Conservation (phyloP, 2,888 invertebrate genomes). For the Lysandra bellargus region DNA sequence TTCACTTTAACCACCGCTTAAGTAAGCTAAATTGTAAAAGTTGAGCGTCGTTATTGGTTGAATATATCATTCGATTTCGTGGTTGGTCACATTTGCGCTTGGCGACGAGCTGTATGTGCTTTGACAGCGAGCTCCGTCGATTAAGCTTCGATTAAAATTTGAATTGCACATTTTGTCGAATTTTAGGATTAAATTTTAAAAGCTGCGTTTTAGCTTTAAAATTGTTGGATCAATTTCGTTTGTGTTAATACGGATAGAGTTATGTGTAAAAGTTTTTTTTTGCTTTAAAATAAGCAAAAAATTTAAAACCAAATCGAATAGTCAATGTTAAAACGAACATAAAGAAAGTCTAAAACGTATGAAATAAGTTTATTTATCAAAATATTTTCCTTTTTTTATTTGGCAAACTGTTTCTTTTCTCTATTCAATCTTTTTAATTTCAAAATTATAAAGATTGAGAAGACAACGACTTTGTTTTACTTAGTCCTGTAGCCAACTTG, state of each 20-base stretch:
- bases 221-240: background rate
- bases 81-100: conserved; percentile 35
- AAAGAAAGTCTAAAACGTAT: too few species aligned
- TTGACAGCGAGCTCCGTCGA: conserved; percentile 28
- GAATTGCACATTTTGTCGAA: background rate
- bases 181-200: background rate
- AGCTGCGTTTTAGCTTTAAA: background rate
- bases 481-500: too few species aligned
- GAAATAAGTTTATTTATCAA: too few species aligned
- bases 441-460: too few species aligned
- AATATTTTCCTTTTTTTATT: too few species aligned
- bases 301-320: too few species aligned
- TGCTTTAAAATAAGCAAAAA: too few species aligned
- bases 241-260: background rate
- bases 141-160: conserved; percentile 18
- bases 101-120: conserved; percentile 33
- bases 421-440: too few species aligned
- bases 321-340: too few species aligned
- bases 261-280: too few species aligned
- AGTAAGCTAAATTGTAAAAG: conserved; percentile 21
- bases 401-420: too few species aligned
- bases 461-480: too few species aligned
- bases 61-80: conserved; percentile 18
- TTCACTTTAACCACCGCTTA: background rate
- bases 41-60: conserved; percentile 3